These are phyloP conservation scores for Zygogramma bicolorata DNA, from an alignment of 2,888 invertebrate species.

Conservation along the genomic window DNA sequence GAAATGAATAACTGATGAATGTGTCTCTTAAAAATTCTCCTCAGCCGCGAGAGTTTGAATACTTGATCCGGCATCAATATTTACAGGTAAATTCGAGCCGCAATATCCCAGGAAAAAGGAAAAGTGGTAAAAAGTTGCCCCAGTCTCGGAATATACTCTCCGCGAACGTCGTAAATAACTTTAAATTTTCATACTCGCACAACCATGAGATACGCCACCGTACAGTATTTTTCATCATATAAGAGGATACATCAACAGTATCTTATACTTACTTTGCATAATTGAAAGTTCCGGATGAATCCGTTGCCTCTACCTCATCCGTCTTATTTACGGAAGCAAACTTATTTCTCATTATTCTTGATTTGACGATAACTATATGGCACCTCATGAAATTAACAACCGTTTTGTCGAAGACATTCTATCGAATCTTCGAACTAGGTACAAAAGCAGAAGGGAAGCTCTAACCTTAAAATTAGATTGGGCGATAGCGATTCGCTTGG, in stretches of 20 bases:
- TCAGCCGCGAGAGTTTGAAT: conserved; percentile 34
- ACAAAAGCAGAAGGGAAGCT: no score
- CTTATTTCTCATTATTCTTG: not conserved
- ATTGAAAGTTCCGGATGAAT: not conserved
- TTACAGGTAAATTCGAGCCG: conserved; percentile 37
- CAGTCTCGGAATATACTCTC: conserved; percentile 8
- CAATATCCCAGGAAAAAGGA: not conserved
- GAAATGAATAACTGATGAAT: conserved; percentile 4
- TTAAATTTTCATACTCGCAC: conserved; percentile 23
- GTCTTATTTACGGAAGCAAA: not conserved
- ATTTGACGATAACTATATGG: not conserved
- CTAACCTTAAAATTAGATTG: no score
- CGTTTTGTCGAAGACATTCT: no score
- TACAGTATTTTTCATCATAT: conserved; percentile 13
- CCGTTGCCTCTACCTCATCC: not conserved
- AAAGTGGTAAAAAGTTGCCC: not conserved
- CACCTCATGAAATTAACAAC: no score
- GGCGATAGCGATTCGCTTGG: no score
- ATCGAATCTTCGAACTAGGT: no score
- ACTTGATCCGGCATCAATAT: conserved; percentile 38
- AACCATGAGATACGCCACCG: not conserved
- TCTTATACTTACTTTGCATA: conserved; percentile 2
- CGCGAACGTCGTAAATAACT: conserved; percentile 20
- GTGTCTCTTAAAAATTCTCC: conserved; percentile 25
- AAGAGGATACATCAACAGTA: conserved; percentile 15